Evolutionary conservation across 2,113 vertebrate species (phyloP).

Genomic region (Trogon surrucura): DNA sequence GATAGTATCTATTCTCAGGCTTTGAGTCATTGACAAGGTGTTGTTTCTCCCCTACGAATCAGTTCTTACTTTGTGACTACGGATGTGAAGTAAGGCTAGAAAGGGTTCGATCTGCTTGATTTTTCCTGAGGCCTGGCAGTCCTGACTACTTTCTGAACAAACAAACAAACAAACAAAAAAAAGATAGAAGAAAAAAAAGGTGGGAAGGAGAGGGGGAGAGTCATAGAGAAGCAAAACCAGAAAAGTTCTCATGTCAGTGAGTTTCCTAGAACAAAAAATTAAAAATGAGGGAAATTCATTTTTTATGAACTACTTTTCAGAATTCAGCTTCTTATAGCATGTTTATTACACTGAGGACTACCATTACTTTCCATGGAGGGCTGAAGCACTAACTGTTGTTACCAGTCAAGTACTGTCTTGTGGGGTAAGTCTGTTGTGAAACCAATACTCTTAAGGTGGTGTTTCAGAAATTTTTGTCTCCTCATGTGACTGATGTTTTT

Average conservation of each 20-base stretch:
- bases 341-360: conserved; percentile 44
- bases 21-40: background rate
- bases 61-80: background rate
- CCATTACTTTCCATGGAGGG: background rate
- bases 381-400: conserved; percentile 43
- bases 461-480: conserved; percentile 6
- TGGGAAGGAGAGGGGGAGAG: accelerated
- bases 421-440: background rate
- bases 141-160: background rate
- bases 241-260: background rate
- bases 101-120: background rate
- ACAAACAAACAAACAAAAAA: background rate
- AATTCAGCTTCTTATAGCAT: conserved; percentile 51
- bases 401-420: background rate
- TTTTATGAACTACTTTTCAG: conserved; percentile 66
- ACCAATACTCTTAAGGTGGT: background rate
- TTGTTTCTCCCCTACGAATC: background rate
- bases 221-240: background rate
- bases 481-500: background rate
- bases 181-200: too few species aligned
- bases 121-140: background rate
- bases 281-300: conserved; percentile 68
- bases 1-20: background rate
- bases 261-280: conserved; percentile 56
- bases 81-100: background rate